Conservation (phyloP, 2,797 vertebrate species). For the Gymnocypris eckloni region DNA sequence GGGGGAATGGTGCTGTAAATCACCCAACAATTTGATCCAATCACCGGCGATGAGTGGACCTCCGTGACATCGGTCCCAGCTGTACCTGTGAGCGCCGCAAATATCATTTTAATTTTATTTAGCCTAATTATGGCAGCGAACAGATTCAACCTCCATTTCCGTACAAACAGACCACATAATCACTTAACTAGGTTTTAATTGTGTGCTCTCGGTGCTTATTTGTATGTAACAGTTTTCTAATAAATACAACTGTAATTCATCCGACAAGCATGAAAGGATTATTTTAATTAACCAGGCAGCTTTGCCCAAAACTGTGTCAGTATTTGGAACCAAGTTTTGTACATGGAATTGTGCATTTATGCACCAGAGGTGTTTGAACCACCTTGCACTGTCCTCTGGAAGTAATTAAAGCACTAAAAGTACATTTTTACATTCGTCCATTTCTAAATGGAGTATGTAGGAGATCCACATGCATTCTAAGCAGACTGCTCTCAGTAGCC, state of each 20-base stretch:
- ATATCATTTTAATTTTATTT: conserved; percentile 64
- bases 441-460: conserved; percentile 73
- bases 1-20: conserved; percentile 59
- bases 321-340: conserved; percentile 64
- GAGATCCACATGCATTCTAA: conserved; percentile 51
- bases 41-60: conserved; percentile 38
- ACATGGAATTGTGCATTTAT: conserved; percentile 49
- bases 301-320: conserved; percentile 39
- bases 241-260: conserved; percentile 56
- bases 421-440: conserved; percentile 1
- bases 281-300: conserved; percentile 57
- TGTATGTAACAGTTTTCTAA: conserved; percentile 51
- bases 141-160: conserved; percentile 55
- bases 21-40: conserved; percentile 61
- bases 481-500: conserved; percentile 14
- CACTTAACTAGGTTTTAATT: conserved; percentile 64
- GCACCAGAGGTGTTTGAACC: conserved; percentile 52
- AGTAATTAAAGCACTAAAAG: conserved; percentile 74
- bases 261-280: conserved; percentile 53
- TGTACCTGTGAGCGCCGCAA: conserved; percentile 7
- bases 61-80: conserved; percentile 53
- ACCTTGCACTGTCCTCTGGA: conserved; percentile 66
- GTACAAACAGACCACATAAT: conserved; percentile 43
- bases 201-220: conserved; percentile 60
- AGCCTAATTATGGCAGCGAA: conserved; percentile 60